Base-by-base conservation (phyloP, 2,888 invertebrate species). In the Ophion ellenae region DNA sequence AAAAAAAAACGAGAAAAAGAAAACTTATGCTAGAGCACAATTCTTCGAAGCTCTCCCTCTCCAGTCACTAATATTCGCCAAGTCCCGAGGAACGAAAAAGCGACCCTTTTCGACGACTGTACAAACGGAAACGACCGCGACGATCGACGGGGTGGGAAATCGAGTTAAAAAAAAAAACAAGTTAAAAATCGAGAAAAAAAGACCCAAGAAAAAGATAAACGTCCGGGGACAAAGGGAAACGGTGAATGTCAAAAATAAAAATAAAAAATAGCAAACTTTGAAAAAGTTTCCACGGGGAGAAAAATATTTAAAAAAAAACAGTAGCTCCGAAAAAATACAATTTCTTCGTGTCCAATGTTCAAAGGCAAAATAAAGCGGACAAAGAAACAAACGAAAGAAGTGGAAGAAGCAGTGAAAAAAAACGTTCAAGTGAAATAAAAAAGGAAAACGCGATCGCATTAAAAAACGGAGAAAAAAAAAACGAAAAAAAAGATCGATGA, bases 311-410 rank as follows among this genome's bases (percentile, higher is more conserved):
- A 28, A 17, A 69, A 64, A 70, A 64, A 64, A 63, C 40, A 9
- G 40, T 40, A 57, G 1, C 14, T 17, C 17, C 17, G 53, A 53
- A 67, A 71, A 78, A 45, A 24, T 40, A 74, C 28, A 75, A 76
- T 59, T 28, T 53, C 53, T 53, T 53, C 53, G 53, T 14, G 53
- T 53, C 17, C 53, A 17, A 53, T 53, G 17, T 53, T 17, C 2
- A 53, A 53, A 53, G 17, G 14, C 17, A 53, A 53, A 53, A 14
- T 17, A 47, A 53, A 53, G 11, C 40, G 14, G 5, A 17, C 53
- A 17, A 53, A 2, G 2, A 89, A 89, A 90, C 87, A 86, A 83
- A 81, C 9, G 47, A 10, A 47, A 32, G 47, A 14, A 47, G 14
- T 47, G 11, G 9, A 47, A 47, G 47, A 47, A 53, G 53, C 17